Evolutionary conservation across 2,797 vertebrate species (phyloP).

Genomic region (Sebastes glaucus): DNA sequence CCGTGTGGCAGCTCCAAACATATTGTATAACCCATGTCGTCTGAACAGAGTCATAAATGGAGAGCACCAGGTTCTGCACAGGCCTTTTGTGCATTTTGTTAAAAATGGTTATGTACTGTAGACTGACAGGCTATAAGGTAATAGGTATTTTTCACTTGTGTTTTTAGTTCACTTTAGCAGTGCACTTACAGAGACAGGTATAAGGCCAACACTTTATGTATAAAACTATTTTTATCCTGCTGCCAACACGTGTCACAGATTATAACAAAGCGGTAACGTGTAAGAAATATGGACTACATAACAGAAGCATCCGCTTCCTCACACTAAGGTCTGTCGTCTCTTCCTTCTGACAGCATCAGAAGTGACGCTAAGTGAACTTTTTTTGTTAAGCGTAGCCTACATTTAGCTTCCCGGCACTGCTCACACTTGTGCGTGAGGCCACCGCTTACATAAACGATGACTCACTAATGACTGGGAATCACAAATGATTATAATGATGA

Average conservation of each 20-base stretch:
- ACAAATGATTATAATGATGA: conserved; percentile 72
- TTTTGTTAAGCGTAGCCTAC: background rate
- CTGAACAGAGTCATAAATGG: background rate
- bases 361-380: conserved; percentile 31
- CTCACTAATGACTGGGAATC: conserved; percentile 66
- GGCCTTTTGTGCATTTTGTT: background rate
- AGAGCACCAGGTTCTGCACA: background rate
- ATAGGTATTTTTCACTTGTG: background rate
- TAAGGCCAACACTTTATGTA: background rate
- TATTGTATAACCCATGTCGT: background rate
- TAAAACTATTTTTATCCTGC: background rate
- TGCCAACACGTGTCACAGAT: background rate
- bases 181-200: background rate
- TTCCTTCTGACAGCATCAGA: conserved; percentile 27
- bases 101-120: background rate
- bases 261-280: background rate
- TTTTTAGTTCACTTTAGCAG: background rate
- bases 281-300: background rate
- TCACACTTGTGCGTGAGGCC: conserved; percentile 46
- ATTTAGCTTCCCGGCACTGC: conserved; percentile 16
- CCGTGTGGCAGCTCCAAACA: background rate
- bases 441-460: conserved; percentile 69
- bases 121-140: background rate
- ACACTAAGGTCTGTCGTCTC: conserved; percentile 16
- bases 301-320: conserved; percentile 11